phyloP scores from a whole-genome alignment of 2,113 vertebrate genomes.

The Trogon melanurus region DNA sequence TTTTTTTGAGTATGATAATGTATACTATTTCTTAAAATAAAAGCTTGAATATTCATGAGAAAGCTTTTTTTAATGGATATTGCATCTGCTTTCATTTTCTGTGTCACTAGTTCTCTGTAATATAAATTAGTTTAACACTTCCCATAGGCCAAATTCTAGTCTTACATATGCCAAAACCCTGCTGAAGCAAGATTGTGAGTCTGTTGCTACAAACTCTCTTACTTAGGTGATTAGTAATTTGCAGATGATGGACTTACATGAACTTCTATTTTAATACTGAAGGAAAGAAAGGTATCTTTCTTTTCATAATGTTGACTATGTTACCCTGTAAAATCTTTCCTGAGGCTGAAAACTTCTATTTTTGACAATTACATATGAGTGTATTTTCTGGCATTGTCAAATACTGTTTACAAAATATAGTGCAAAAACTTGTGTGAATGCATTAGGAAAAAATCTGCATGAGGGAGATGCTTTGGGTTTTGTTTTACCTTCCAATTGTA shows the following conservation, averaged over 20 bases:
- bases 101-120: not conserved
- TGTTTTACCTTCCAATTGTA: not conserved
- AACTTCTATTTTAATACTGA: not conserved
- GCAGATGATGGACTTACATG: not conserved
- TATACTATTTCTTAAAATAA: not conserved
- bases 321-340: not conserved
- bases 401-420: not conserved
- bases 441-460: not conserved
- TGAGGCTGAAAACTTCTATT: not conserved
- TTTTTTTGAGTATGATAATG: not conserved
- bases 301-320: not conserved
- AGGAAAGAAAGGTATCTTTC: not conserved
- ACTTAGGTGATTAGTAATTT: not conserved
- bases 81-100: conserved; percentile 21
- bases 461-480: not conserved
- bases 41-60: conserved; percentile 42
- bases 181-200: not conserved
- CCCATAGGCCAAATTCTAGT: not conserved
- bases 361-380: not conserved
- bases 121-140: conserved; percentile 22
- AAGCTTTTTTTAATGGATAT: not conserved
- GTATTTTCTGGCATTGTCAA: not conserved
- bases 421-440: not conserved
- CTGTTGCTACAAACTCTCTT: not conserved
- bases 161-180: not conserved